Conservation (phyloP, 2,113 vertebrate genomes). For the Corvus hawaiiensis region DNA sequence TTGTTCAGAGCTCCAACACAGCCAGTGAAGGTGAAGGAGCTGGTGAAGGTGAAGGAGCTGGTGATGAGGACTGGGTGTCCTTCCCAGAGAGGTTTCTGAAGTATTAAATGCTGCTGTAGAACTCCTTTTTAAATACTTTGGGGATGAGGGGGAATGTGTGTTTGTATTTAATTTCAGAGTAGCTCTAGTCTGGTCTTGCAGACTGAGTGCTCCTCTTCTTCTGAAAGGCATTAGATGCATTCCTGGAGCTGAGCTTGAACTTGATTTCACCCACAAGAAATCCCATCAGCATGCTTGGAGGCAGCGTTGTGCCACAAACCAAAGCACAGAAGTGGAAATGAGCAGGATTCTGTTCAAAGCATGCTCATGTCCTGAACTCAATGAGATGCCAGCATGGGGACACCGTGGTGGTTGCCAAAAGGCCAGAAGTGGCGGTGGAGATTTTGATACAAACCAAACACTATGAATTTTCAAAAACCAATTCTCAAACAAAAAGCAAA, state of each 20-base stretch:
- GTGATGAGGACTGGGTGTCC: neutral
- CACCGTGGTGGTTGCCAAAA: rapidly evolving
- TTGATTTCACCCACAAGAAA: neutral
- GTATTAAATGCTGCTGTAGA: neutral
- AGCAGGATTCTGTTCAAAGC: neutral
- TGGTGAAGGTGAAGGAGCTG: neutral
- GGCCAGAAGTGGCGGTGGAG: neutral
- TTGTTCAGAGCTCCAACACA: neutral
- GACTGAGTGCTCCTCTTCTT: neutral
- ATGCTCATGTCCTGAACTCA: rapidly evolving
- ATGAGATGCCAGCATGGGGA: neutral
- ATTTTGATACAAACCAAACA: neutral
- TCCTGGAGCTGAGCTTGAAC: neutral
- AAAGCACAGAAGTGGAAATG: neutral
- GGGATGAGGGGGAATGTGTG: neutral
- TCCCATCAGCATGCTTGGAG: neutral
- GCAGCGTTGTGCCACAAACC: neutral
- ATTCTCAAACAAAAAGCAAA: neutral
- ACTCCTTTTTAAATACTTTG: neutral
- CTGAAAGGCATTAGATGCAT: neutral
- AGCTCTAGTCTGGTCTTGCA: neutral
- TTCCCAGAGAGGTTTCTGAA: neutral
- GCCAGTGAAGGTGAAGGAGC: rapidly evolving
- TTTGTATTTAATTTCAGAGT: neutral
- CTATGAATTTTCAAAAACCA: neutral